Conservation (phyloP, 2,113 vertebrate species). For the Enhydra lutris region DNA sequence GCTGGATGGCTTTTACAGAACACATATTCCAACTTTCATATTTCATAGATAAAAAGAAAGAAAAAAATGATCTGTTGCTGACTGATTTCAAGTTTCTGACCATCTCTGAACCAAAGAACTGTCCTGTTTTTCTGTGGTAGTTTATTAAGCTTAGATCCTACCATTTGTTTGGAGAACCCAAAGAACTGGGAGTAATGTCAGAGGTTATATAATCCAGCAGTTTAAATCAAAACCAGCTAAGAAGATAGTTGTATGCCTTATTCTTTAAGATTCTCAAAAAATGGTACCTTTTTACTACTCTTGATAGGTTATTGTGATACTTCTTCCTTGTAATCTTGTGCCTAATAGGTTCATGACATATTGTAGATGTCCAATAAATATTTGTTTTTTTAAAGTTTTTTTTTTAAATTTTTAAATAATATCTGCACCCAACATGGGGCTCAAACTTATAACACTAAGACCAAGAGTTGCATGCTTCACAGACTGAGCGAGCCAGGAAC, state of each 20-base stretch:
- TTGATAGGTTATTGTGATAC: not conserved
- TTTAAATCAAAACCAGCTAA: not conserved
- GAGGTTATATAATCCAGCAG: not conserved
- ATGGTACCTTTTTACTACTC: not conserved
- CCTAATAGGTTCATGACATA: not conserved
- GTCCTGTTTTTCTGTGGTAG: not conserved
- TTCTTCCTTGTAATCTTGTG: not conserved
- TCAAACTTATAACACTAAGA: not conserved
- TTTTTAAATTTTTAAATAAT: not conserved
- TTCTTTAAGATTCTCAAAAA: not conserved
- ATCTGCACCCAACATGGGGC: not conserved
- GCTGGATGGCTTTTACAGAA: not conserved
- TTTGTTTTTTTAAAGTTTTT: not conserved
- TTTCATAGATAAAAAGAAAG: not conserved
- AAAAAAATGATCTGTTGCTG: not conserved
- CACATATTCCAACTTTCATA: not conserved
- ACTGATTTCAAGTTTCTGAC: not conserved
- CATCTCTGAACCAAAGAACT: not conserved
- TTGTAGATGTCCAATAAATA: not conserved
- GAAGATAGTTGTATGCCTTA: not conserved
- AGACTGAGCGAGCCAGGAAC: not conserved
- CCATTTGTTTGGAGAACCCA: not conserved
- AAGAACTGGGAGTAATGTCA: not conserved
- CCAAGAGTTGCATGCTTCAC: not conserved
- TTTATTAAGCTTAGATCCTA: not conserved